Conservation (phyloP, 2,113 vertebrate genomes). For the Pseudolaguvia tuberculata region DNA sequence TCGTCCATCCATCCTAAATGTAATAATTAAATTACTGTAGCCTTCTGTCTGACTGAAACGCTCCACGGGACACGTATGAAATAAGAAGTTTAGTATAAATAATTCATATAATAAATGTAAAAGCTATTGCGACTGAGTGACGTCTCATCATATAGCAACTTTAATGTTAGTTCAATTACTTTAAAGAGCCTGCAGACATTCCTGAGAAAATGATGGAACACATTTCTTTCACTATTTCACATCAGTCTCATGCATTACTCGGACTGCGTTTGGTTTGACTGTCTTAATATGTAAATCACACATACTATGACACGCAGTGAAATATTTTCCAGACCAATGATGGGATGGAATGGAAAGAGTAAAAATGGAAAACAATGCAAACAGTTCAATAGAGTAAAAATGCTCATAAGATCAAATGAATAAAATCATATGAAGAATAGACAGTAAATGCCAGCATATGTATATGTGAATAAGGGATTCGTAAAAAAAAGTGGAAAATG, state of each 20-base stretch:
- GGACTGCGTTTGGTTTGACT: too few species aligned
- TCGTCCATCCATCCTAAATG: slow-evolving; percentile 45
- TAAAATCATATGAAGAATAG: too few species aligned
- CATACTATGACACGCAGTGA: too few species aligned
- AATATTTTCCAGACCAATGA: too few species aligned
- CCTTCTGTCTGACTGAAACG: slow-evolving; percentile 31
- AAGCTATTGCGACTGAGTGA: slow-evolving; percentile 4
- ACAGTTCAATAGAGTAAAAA: too few species aligned
- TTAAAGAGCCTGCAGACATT: slow-evolving; percentile 5
- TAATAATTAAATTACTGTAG: slow-evolving; percentile 46
- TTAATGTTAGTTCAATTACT: slow-evolving; percentile 1
- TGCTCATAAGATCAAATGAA: too few species aligned
- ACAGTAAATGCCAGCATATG: too few species aligned
- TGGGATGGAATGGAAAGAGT: too few species aligned
- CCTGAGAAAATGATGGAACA: not conserved
- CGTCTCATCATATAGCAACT: slow-evolving; percentile 16
- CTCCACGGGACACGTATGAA: slow-evolving; percentile 20
- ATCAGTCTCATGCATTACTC: not conserved
- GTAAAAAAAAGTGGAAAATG: too few species aligned
- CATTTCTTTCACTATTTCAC: not conserved
- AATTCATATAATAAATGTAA: slow-evolving; percentile 28
- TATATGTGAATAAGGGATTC: too few species aligned
- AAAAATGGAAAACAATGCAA: too few species aligned
- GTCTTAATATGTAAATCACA: too few species aligned
- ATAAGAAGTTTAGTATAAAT: slow-evolving; percentile 28